Evolutionary conservation across 2,113 vertebrate species (phyloP).

Genomic region (Gnathonemus longibarbis): DNA sequence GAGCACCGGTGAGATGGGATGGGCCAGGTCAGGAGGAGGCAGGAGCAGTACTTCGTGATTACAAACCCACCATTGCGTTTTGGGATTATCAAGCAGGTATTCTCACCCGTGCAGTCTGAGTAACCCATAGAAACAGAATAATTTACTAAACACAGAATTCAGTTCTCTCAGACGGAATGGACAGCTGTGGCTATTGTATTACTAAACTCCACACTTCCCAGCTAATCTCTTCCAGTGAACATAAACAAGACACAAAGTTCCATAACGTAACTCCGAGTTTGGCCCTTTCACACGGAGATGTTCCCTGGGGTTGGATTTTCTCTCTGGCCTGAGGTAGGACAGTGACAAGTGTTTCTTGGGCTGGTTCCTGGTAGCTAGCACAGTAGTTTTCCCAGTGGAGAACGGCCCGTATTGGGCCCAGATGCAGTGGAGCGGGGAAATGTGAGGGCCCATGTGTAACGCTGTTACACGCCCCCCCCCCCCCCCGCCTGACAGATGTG

Average conservation of each 20-base stretch:
- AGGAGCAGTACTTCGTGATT: background rate
- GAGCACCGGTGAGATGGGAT: slow-evolving; percentile 24
- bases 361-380: slow-evolving; percentile 41
- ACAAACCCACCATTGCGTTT: background rate
- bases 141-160: background rate
- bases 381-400: slow-evolving; percentile 57
- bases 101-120: background rate
- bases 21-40: background rate
- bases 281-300: slow-evolving; percentile 38
- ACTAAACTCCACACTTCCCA: slow-evolving; percentile 43
- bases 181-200: slow-evolving; percentile 19
- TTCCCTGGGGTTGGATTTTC: background rate
- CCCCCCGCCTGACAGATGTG: slow-evolving; percentile 61
- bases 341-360: slow-evolving; percentile 1
- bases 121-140: background rate
- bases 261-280: slow-evolving; percentile 47
- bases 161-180: slow-evolving; percentile 16
- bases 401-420: slow-evolving; percentile 47
- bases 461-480: slow-evolving; percentile 53
- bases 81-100: background rate
- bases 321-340: background rate
- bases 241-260: slow-evolving; percentile 37
- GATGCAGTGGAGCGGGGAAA: slow-evolving; percentile 57
- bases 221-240: slow-evolving; percentile 45
- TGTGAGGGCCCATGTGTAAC: slow-evolving; percentile 50